Base-by-base conservation (phyloP, 2,888 invertebrate species). In the Hetaerina titia region DNA sequence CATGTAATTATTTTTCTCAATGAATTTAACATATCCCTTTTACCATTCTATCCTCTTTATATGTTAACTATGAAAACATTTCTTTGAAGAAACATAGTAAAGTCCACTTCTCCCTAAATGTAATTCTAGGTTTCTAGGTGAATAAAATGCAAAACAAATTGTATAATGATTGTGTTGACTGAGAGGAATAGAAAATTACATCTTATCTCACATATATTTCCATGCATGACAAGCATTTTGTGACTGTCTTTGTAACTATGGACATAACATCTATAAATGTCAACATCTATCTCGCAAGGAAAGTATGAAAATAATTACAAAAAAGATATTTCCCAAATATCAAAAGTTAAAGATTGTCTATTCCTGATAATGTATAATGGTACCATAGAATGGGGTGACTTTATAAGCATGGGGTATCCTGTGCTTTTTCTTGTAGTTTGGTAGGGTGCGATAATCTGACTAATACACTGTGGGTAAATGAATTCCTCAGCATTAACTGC, bases 371-470 rank as follows among this genome's bases (percentile, higher is more conserved):
- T 13, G 4, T 81, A 22, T 31, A 81, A 17, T 69, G 11, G 13
- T 31, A 81, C 81, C 9, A 31, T 31, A 81, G 81, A 81, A 81
- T 81, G 81, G 81, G 81, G 81, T 81, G 81, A 81, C 81, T 81
- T 22, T 31, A 81, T 25, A 15, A 11, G 81, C 81, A 81, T 15
- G 22, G 2, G 11, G 81, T 81, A 31, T 69, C 17, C 60, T 60
- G 13, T 60, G 60, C 45, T 45, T 45, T 45, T 45, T 4, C 45
- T 45, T 45, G 45, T 45, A n/a, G n/a, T n/a, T n/a, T n/a, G n/a
- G n/a, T n/a, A 45, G 45, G 45, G 45, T 45, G 45, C 4, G 45
- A 45, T 45, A 45, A 45, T 45, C 45, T 45, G 45, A 45, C 45
- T 45, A 45, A 45, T 45, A 45, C 45, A 45, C 45, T 45, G n/a